Base-by-base conservation (phyloP, 2,888 invertebrate genomes). In the Pammene fasciana region DNA sequence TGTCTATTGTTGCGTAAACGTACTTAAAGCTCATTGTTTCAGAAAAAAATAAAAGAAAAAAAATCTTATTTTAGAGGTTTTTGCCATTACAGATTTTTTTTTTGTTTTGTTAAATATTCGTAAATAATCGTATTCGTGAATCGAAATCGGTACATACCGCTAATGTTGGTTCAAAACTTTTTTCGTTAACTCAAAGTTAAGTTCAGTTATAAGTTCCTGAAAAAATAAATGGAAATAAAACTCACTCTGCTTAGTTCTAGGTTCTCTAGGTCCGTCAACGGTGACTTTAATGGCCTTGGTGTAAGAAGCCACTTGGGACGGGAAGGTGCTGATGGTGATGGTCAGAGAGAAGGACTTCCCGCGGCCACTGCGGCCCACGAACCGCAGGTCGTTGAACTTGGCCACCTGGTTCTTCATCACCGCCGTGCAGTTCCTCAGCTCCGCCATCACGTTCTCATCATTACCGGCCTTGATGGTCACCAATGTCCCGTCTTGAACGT, bases 281-380 rank as follows among this genome's bases (percentile, higher is more conserved):
- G 99, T 99, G 68, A 99, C 99, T 94, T 99, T 99, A 88, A 99
- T 99, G 65, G 99, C 99, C 86, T 99, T 99, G 79, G 93, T 95
- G 88, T 99, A 99, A 5, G 97, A 97, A 61, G 99, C 97, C 38
- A 99, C 95, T 93, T 99, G 99, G 74, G 94, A 93, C 4, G 93
- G 93, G 75, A 94, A 94, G 16, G 95, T 94, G 84, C 95, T 96
- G 82, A 99, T 97, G 76, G 97, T 97, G 86, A 99, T 99, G 76
- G 98, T 98, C 79, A 99, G 89, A 10, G 97, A 97, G 89, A 99
- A 99, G 52, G 97, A 91, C 89, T 99, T 99, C 64, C 99, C 99
- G 86, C 99, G 94, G 2, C 99, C 99, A 75, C 98, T 98, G 71
- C 99, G 94, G 7, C 99, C 99, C 66, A 99, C 99, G 89, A 99